Percentiles rank a stretch among this genome's conserved stretches.
Conservation (phyloP, 1,140 invertebrate species). For the Eubasilissa regina region DNA sequence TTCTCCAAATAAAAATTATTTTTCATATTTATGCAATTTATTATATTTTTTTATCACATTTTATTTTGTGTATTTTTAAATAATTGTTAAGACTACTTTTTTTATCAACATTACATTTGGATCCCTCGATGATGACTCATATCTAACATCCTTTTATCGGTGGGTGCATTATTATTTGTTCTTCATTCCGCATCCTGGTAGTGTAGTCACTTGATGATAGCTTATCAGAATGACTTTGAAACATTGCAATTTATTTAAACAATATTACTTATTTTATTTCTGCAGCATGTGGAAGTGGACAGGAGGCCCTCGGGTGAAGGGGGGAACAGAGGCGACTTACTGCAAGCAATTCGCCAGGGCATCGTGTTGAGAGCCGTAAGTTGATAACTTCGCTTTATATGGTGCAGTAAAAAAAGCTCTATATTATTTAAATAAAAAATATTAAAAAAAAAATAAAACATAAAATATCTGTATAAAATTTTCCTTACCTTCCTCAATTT, state of each 20-base stretch:
- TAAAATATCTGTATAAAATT: neutral
- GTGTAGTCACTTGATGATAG: too few species aligned
- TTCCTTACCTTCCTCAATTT: neutral
- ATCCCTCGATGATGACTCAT: too few species aligned
- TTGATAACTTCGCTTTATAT: slow-evolving; percentile 51
- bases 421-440: neutral
- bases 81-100: too few species aligned
- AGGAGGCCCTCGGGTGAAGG: slow-evolving; percentile 63
- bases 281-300: slow-evolving; percentile 75
- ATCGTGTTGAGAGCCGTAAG: slow-evolving; percentile 81
- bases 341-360: slow-evolving; percentile 87
- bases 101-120: too few species aligned
- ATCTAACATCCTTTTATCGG: too few species aligned
- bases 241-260: slow-evolving; percentile 65
- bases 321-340: slow-evolving; percentile 77
- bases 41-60: too few species aligned
- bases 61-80: too few species aligned
- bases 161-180: too few species aligned
- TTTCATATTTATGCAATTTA: too few species aligned
- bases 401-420: neutral
- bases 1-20: too few species aligned
- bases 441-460: neutral
- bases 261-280: neutral
- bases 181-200: too few species aligned
- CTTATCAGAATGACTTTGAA: slow-evolving; percentile 75